Base-by-base conservation (phyloP, 2,888 invertebrate species). In the Leucozona laternaria region DNA sequence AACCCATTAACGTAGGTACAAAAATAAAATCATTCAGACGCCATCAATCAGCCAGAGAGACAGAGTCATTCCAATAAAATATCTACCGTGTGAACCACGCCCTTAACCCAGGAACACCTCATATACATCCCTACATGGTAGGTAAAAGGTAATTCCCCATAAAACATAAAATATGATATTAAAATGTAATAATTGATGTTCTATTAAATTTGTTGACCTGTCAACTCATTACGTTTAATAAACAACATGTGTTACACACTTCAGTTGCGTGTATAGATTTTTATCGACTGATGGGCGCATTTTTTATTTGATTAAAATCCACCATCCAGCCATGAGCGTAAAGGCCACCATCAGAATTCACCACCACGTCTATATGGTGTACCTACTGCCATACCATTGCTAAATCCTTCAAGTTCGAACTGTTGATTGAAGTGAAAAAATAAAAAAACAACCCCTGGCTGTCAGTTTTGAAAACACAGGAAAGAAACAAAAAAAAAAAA, bases 161-260 rank as follows among this genome's bases (percentile, higher is more conserved):
- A 48, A 71, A 58, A 40, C 58, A 57, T 45, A 66, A 77, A 85
- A 80, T 85, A 85, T 85, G 73, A 78, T 72, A 85, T 85, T 85
- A 85, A 85, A 85, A 85, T 80, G 62, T 55, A 78, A 85, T 81
- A 85, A 85, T 85, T 85, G 85, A 85, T 85, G 80, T 81, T 80
- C 85, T 80, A 78, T 80, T 78, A 85, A 85, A 81, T 85, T 85
- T 80, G 77, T 85, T 85, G 80, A 81, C 85, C 85, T 85, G 85
- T 81, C 85, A 85, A 70, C 77, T 85, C 85, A 85, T 85, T 81
- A 81, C 77, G 48, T 85, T 81, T 78, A 80, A 85, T 85, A 85
- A 85, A 85, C 73, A 80, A 80, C 85, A 85, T 85, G 80, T 85
- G 85, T 85, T 78, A 68, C 80, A 80, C 77, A 81, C 78, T 85